Base-by-base conservation (phyloP, 2,797 vertebrate genomes). In the Peromyscus attwateri region DNA sequence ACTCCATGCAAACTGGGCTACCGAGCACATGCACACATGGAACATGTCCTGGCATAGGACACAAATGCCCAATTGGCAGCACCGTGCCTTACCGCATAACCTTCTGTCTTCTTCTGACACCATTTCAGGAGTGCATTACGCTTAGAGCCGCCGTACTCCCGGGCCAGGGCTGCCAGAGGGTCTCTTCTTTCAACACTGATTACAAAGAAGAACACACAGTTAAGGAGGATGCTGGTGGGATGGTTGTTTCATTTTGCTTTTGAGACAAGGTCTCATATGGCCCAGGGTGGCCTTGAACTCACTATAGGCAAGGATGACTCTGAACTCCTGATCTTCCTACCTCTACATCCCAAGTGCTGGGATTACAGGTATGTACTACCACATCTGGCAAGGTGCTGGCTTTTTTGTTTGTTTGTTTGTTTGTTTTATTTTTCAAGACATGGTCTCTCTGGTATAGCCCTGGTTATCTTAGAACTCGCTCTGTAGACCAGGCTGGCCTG, bases 21-120 rank as follows among this genome's bases (percentile, higher is more conserved):
- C 62, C 46, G 34, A 14, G 71, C 83, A 29, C 0, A 3, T 0
- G 14, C 25, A 62, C 21, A 77, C 43, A 37, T 1, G 8, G 68
- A 66, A 89, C 52, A 71, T 0, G 29, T 0, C 4, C 52, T 10
- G 29, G 13, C 64, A 17, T 7, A 66, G 95, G 73, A 52, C 0
- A 31, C 16, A 0, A 37, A 49, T 1, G 3, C 55, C 52, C 76
- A 16, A 13, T 7, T 25, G 12, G n/a, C 2, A 81, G n/a, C 11
- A 87, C 6, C 3, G 77, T 95, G 97, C 96, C 99, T 99, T 99
- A 99, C 99, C 98, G 99, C 99, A 98, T 99, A 99, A 96, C 99
- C 99, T 97, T 99, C 99, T 95, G 99, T 99, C 98, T 99, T 99
- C 99, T 99, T 99, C 98, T 99, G 99, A 98, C 99, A 99, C 99